These are phyloP conservation scores for Brassicogethes aeneus DNA, from an alignment of 2,888 invertebrate genomes.

Conservation along the genomic window DNA sequence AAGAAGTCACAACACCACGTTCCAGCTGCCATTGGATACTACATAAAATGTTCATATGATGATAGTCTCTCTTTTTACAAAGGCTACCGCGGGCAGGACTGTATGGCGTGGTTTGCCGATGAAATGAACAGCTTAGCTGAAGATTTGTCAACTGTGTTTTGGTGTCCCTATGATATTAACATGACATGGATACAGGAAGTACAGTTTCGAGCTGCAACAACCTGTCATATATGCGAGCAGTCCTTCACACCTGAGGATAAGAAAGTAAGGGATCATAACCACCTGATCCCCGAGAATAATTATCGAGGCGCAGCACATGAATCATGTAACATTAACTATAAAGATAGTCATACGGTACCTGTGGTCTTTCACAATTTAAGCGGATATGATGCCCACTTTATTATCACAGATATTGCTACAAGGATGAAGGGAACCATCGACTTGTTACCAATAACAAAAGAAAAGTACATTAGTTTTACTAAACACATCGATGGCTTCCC, in stretches of 20 bases:
- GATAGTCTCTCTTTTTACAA: no score
- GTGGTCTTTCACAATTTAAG: constrained; percentile 28
- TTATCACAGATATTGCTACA: constrained; percentile 22
- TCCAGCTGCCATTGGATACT: no score
- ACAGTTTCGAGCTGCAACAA: no score
- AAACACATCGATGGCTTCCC: constrained; percentile 14
- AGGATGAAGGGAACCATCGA: constrained; percentile 14
- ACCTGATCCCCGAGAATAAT: constrained; percentile 19
- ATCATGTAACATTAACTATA: constrained; percentile 30
- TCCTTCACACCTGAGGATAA: constrained; percentile 10
- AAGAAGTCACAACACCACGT: no score
- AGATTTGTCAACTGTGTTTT: no score
- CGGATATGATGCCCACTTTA: constrained; percentile 27
- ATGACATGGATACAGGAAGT: no score
- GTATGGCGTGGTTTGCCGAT: no score
- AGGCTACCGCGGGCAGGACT: no score
- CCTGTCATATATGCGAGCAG: constrained; percentile 21
- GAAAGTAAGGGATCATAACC: constrained; percentile 24
- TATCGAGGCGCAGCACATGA: constrained; percentile 23
- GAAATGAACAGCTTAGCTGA: no score
- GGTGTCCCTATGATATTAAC: no score
- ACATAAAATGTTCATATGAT: no score
- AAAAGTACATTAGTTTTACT: constrained; percentile 29
- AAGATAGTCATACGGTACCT: constrained; percentile 23
- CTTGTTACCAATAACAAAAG: constrained; percentile 27